Percentiles rank a stretch among this genome's conserved stretches.
These are phyloP conservation scores for Serripes groenlandicus DNA, from an alignment of 2,888 invertebrate genomes.

Conservation along the genomic window DNA sequence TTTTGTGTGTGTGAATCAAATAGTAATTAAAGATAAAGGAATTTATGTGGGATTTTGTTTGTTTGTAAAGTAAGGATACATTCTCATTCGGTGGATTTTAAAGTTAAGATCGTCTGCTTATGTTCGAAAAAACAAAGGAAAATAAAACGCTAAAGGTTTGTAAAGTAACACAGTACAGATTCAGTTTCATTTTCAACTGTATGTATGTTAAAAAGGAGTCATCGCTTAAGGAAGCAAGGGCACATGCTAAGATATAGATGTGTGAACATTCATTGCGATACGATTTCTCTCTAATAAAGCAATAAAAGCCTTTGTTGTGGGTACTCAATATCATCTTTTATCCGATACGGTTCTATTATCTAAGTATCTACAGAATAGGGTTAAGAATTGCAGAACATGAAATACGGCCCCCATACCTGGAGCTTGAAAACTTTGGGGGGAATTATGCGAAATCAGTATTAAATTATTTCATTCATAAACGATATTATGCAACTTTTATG, in stretches of 20 bases:
- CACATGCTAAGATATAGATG: no score
- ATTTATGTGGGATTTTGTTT: background rate
- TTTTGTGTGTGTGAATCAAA: background rate
- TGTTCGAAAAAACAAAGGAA: background rate
- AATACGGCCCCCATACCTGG: no score
- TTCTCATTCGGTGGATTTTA: background rate
- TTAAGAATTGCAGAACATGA: no score
- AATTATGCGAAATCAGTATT: no score
- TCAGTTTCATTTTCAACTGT: conserved; percentile 23
- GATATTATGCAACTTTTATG: no score
- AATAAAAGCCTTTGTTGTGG: background rate
- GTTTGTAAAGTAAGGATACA: background rate
- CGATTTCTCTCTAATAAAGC: background rate
- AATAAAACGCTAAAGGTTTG: conserved; percentile 3
- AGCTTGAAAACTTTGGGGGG: no score
- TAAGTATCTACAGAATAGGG: background rate
- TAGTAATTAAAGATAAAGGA: background rate
- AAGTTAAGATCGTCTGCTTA: conserved; percentile 20
- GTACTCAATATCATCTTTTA: background rate
- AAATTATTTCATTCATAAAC: no score
- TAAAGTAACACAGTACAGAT: background rate
- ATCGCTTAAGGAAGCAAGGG: no score
- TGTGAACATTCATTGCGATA: background rate
- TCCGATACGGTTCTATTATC: background rate
- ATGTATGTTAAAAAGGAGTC: no score